phyloP scores from a whole-genome alignment of 1,140 invertebrate genomes.

The Apis dorsata region DNA sequence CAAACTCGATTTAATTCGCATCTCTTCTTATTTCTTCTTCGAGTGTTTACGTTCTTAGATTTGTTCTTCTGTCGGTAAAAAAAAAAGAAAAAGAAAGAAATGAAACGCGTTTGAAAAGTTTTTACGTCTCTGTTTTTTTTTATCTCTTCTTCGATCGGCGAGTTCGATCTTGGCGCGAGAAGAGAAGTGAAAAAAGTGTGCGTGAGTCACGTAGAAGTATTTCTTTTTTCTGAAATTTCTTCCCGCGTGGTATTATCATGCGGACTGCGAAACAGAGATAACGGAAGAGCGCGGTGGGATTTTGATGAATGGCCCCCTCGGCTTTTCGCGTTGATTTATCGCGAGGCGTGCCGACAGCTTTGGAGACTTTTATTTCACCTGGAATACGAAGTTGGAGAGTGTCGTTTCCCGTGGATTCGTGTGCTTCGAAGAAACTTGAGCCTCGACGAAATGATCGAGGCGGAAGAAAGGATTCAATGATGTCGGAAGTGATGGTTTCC shows the following conservation, averaged over 20 bases:
- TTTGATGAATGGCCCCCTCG: constrained; percentile 9
- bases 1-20: too few species aligned
- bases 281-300: not conserved
- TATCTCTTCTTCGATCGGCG: not conserved
- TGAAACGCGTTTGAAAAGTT: too few species aligned
- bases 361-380: not conserved
- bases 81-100: too few species aligned
- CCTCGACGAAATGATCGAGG: not conserved
- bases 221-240: not conserved
- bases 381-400: too few species aligned
- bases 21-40: too few species aligned
- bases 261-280: not conserved
- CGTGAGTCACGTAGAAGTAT: not conserved
- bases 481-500: not conserved
- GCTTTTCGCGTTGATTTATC: constrained; percentile 20
- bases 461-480: not conserved
- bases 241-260: not conserved
- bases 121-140: not conserved
- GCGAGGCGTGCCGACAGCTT: not conserved
- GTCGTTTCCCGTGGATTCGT: not conserved
- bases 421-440: not conserved
- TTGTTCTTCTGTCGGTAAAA: too few species aligned
- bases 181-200: not conserved
- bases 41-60: too few species aligned
- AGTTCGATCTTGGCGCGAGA: not conserved